Conservation (phyloP, 2,113 vertebrate species). For the Miniopterus natalensis region DNA sequence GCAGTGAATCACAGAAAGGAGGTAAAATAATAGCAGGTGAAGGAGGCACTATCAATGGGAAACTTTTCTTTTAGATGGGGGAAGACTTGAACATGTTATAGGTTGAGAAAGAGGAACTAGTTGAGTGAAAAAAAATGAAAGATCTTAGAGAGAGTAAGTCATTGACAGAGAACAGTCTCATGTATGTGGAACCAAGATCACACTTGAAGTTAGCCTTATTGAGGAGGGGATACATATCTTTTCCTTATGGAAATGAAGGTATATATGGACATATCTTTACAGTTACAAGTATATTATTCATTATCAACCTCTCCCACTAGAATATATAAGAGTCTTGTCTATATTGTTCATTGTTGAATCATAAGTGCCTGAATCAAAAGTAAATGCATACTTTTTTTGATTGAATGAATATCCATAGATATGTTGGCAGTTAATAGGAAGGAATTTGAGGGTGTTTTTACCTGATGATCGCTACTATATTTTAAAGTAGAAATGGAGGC, state of each 20-base stretch:
- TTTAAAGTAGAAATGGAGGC: not conserved
- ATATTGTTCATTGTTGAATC: not conserved
- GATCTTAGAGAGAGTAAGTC: not conserved
- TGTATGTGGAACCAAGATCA: not conserved
- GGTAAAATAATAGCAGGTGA: not conserved
- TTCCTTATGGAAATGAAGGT: not conserved
- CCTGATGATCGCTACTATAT: not conserved
- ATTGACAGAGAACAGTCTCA: not conserved
- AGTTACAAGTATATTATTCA: not conserved
- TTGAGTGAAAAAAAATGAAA: slow-evolving; percentile 25
- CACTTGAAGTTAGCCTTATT: not conserved
- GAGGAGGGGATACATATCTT: not conserved
- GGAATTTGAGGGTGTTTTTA: not conserved
- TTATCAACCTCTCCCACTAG: not conserved
- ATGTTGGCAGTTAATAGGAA: not conserved
- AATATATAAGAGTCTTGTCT: not conserved
- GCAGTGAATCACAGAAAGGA: not conserved
- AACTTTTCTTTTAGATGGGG: not conserved
- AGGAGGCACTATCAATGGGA: not conserved
- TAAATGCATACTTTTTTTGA: not conserved
- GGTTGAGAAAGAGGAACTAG: not conserved
- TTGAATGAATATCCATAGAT: not conserved
- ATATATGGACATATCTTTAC: not conserved
- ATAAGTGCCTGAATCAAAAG: not conserved
- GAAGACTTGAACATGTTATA: not conserved